phyloP scores from a whole-genome alignment of 2,113 vertebrate species.

The Emydocephalus ijimae region DNA sequence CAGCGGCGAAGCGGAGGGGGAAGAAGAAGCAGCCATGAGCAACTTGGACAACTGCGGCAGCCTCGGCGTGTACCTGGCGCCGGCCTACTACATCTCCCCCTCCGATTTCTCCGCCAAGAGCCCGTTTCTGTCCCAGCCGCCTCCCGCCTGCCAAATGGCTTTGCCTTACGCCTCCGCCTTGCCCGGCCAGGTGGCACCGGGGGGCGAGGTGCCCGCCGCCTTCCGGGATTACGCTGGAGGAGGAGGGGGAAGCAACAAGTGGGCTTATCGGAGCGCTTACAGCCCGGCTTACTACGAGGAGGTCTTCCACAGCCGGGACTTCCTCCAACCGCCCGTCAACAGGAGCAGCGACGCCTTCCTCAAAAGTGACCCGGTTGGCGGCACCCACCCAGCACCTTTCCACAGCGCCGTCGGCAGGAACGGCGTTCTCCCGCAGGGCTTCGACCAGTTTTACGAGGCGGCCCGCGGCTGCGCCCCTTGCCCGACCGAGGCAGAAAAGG shows the following conservation, averaged over 20 bases:
- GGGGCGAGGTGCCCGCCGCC: conserved; percentile 83
- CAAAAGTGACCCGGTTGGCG: conserved; percentile 82
- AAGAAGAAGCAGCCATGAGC: conserved; percentile 86
- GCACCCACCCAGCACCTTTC: conserved; percentile 84
- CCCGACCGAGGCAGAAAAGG: conserved; percentile 67
- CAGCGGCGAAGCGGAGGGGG: not conserved
- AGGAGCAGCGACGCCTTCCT: conserved; percentile 86
- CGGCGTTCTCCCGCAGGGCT: conserved; percentile 94
- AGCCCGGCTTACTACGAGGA: conserved; percentile 92
- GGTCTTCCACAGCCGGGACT: conserved; percentile 82
- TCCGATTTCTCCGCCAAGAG: conserved; percentile 94
- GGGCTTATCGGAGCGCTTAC: conserved; percentile 90
- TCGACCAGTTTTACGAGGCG: conserved; percentile 94
- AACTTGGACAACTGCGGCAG: conserved; percentile 95
- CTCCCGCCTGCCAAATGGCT: conserved; percentile 94
- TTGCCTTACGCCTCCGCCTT: conserved; percentile 96
- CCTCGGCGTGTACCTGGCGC: conserved; percentile 92
- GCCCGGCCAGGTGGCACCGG: conserved; percentile 89
- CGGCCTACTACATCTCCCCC: conserved; percentile 88
- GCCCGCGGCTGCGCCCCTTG: conserved; percentile 66
- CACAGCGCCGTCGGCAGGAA: conserved; percentile 89
- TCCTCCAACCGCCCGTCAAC: conserved; percentile 77
- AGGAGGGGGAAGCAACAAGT: conserved; percentile 93
- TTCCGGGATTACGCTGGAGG: conserved; percentile 98
- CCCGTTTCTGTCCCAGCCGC: conserved; percentile 91